A percentile compares a stretch with the other conserved stretches of the same genome.
Evolutionary conservation across 2,888 invertebrate species (phyloP).

Genomic region (Rutpela maculata): DNA sequence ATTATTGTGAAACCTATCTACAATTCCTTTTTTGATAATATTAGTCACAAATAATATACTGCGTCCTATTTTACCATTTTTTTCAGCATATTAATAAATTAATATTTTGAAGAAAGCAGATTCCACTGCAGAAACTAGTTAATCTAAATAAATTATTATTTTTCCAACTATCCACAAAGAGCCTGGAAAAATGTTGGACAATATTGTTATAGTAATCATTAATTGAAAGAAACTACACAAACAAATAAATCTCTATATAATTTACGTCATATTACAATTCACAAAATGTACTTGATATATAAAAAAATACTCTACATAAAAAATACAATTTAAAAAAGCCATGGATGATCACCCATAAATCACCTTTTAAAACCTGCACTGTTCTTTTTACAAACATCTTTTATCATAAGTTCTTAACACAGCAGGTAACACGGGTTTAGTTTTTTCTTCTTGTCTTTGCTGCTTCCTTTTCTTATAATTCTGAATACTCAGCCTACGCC

Average conservation of each 20-base stretch:
- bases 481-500: constrained; percentile 62
- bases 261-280: background rate
- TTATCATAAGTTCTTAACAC: constrained; percentile 67
- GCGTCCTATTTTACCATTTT: no score
- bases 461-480: constrained; percentile 60
- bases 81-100: no score
- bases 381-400: constrained; percentile 37
- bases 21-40: no score
- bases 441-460: constrained; percentile 59
- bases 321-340: background rate
- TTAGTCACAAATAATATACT: no score
- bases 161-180: no score
- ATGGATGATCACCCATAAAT: background rate
- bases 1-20: no score
- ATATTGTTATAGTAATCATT: no score
- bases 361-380: background rate
- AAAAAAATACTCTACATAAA: background rate
- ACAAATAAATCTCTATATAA: background rate
- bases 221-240: background rate
- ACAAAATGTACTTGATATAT: background rate
- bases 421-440: constrained; percentile 63
- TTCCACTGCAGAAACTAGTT: no score
- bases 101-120: no score
- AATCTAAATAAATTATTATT: no score
- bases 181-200: no score